A percentile compares a stretch with the other conserved stretches of the same genome.
phyloP scores from a whole-genome alignment of 1,140 invertebrate genomes.

The Ruditapes philippinarum region DNA sequence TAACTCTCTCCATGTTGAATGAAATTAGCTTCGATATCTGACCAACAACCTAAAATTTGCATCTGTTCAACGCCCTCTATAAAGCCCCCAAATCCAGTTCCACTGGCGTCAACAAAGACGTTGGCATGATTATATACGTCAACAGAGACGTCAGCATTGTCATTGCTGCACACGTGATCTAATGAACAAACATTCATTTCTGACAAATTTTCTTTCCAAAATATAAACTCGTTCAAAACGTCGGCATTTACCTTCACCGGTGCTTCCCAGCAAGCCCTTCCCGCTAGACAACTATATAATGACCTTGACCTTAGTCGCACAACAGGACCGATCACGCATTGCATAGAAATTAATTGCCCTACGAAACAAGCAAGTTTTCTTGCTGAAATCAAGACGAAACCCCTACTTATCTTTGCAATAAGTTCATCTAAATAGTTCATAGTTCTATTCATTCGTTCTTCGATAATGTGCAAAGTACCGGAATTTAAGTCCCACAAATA shows the following conservation, averaged over 20 bases:
- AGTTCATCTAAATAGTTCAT: neutral
- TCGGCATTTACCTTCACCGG: neutral
- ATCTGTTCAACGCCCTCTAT: neutral
- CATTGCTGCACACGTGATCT: too few relatives aligned
- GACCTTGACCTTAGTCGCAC: slow-evolving; percentile 19
- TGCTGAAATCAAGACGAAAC: neutral
- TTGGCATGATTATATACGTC: neutral
- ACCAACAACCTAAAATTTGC: neutral
- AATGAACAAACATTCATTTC: neutral
- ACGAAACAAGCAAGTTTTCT: neutral
- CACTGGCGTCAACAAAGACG: neutral
- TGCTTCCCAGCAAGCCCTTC: slow-evolving; percentile 28
- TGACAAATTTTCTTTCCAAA: neutral
- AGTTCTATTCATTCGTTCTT: too few relatives aligned
- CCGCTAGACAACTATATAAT: slow-evolving; percentile 5
- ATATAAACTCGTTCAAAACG: neutral
- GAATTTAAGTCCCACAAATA: neutral
- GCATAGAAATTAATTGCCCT: slow-evolving; percentile 39
- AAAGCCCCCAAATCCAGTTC: neutral
- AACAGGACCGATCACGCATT: neutral
- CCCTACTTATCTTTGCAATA: neutral
- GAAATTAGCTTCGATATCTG: neutral
- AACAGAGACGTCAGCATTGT: neutral
- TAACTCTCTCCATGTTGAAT: neutral
- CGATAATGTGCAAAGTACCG: too few relatives aligned